Percentiles rank a stretch among this genome's conserved stretches.
Conservation (phyloP, 2,113 vertebrate species). For the Phalacrocorax carbo region DNA sequence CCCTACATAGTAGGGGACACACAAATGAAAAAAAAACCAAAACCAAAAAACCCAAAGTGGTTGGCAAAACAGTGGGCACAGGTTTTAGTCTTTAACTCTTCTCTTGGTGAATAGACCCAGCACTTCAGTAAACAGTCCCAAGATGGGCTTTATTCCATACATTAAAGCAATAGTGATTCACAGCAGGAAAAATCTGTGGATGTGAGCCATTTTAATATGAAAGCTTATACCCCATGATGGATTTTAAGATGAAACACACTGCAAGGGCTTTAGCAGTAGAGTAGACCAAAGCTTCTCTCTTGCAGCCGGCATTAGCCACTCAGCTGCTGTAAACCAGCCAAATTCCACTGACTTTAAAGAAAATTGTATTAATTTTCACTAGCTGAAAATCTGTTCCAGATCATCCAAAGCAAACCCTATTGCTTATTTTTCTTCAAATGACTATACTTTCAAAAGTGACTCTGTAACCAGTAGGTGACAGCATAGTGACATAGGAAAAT, state of each 20-base stretch:
- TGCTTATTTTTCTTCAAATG: background rate
- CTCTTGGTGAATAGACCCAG: background rate
- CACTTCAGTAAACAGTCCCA: background rate
- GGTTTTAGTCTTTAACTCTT: background rate
- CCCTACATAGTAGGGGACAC: background rate
- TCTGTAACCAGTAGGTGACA: constrained; percentile 37
- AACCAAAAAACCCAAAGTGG: background rate
- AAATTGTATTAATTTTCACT: background rate
- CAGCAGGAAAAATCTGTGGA: background rate
- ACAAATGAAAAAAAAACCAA: background rate
- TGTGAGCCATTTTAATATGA: background rate
- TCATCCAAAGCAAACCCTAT: background rate
- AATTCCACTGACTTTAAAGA: background rate
- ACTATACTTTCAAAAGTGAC: background rate
- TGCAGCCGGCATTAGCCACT: background rate
- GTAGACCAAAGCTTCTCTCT: background rate
- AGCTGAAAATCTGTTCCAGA: background rate
- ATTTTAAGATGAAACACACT: background rate
- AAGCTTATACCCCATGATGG: background rate
- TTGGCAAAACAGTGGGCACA: background rate
- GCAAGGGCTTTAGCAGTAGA: background rate
- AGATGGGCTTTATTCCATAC: background rate
- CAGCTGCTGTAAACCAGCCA: background rate
- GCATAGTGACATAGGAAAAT: background rate
- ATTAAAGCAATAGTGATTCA: background rate